These are phyloP conservation scores for Tetragonula clypearis DNA, from an alignment of 1,140 invertebrate genomes.

Conservation along the genomic window DNA sequence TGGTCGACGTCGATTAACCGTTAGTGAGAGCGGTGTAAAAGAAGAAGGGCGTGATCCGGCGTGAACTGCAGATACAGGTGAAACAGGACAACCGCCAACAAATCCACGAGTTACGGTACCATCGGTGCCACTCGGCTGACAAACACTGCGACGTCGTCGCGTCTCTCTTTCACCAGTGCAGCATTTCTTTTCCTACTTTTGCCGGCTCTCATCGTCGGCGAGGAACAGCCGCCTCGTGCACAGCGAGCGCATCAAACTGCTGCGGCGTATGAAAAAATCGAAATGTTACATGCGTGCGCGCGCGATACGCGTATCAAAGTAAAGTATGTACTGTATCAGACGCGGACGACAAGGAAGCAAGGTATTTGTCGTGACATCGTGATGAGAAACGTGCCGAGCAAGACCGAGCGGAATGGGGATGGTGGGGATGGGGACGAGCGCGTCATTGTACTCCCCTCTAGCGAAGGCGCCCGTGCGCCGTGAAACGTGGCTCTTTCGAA, in stretches of 20 bases:
- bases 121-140: constrained; percentile 45
- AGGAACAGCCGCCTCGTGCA: too few species aligned
- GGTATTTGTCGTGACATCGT: constrained; percentile 63
- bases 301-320: not conserved
- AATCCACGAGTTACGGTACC: constrained; percentile 65
- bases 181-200: constrained; percentile 25
- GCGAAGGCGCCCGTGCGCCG: constrained; percentile 52
- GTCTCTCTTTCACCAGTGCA: not conserved
- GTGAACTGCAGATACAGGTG: constrained; percentile 54
- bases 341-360: constrained; percentile 55
- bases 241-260: too few species aligned
- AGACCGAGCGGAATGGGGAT: constrained; percentile 42
- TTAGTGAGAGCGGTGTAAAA: constrained; percentile 47
- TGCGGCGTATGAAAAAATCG: constrained; percentile 27
- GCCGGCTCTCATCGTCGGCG: constrained; percentile 6
- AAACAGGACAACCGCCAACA: constrained; percentile 46
- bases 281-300: not conserved
- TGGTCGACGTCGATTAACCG: constrained; percentile 61
- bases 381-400: constrained; percentile 47
- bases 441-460: constrained; percentile 61
- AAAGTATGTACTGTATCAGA: constrained; percentile 40
- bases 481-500: constrained; percentile 69
- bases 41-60: constrained; percentile 65
- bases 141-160: constrained; percentile 19
- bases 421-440: constrained; percentile 47